These are phyloP conservation scores for Catagonus wagneri DNA, from an alignment of 2,113 vertebrate species.

Conservation along the genomic window DNA sequence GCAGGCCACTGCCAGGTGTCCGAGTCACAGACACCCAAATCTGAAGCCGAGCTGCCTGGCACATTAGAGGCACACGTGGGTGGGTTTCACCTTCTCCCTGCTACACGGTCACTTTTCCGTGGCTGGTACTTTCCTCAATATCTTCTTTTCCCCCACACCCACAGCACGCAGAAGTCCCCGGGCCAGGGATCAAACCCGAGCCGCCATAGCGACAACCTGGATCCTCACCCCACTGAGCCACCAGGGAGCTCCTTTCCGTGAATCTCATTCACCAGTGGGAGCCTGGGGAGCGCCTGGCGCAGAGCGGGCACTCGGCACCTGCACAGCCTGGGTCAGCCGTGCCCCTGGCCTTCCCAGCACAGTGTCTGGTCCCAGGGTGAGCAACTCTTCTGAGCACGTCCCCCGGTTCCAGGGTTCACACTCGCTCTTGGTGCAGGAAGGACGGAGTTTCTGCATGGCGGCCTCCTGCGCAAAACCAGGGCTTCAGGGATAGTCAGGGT, in stretches of 20 bases:
- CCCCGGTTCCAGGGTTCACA: neutral
- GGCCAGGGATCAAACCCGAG: too few relatives aligned
- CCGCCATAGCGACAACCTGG: too few relatives aligned
- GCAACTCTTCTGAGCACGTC: neutral
- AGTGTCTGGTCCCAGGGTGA: neutral
- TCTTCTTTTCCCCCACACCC: too few relatives aligned
- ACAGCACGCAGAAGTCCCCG: too few relatives aligned
- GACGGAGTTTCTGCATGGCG: neutral
- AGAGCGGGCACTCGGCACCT: fast-evolving
- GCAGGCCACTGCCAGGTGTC: neutral
- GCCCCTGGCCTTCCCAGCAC: neutral
- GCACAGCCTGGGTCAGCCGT: fast-evolving
- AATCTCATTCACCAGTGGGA: fast-evolving
- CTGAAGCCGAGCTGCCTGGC: too few relatives aligned
- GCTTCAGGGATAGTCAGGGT: neutral
- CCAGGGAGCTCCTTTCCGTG: too few relatives aligned
- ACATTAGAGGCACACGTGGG: neutral
- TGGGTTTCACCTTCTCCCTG: fast-evolving
- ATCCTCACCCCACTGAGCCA: too few relatives aligned
- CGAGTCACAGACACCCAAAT: neutral
- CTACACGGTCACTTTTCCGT: fast-evolving
- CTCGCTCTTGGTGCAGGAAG: neutral
- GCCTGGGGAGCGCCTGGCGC: fast-evolving
- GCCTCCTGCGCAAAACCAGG: neutral
- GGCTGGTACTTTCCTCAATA: neutral